Conservation (phyloP, 2,113 vertebrate genomes). For the Antechinus flavipes region DNA sequence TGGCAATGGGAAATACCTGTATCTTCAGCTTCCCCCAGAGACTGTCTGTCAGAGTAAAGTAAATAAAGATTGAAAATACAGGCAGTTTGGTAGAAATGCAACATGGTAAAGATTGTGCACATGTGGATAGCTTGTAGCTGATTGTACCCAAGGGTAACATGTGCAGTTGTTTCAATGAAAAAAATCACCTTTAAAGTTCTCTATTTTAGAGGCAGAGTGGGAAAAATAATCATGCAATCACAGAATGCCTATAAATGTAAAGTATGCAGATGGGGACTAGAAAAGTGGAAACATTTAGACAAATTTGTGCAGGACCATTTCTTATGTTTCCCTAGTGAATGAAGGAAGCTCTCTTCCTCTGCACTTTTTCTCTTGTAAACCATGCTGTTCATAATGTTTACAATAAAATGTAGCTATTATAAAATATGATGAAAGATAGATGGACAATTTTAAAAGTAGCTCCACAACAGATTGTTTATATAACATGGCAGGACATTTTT, state of each 20-base stretch:
- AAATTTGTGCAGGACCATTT: slow-evolving; percentile 36
- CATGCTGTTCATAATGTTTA: slow-evolving; percentile 43
- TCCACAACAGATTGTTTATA: slow-evolving; percentile 49
- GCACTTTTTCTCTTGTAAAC: slow-evolving; percentile 20
- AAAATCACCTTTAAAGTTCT: background rate
- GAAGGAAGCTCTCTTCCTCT: slow-evolving; percentile 38
- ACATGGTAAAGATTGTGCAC: background rate
- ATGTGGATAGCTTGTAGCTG: background rate
- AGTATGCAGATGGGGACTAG: background rate
- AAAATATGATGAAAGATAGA: slow-evolving; percentile 65
- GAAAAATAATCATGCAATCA: background rate
- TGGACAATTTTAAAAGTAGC: slow-evolving; percentile 53
- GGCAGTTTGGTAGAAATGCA: background rate
- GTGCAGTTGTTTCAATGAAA: background rate
- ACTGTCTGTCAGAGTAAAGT: background rate
- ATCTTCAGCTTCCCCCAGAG: background rate
- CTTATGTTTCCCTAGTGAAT: slow-evolving; percentile 20
- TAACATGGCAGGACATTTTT: slow-evolving; percentile 68
- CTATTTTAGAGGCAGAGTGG: background rate
- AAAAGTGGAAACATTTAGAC: background rate
- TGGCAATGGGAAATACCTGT: background rate
- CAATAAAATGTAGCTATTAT: slow-evolving; percentile 63
- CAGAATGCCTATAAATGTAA: background rate
- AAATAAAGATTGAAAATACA: background rate
- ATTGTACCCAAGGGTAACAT: background rate